Evolutionary conservation across 2,888 invertebrate genomes (phyloP).

Genomic region (Tubulanus polymorphus): DNA sequence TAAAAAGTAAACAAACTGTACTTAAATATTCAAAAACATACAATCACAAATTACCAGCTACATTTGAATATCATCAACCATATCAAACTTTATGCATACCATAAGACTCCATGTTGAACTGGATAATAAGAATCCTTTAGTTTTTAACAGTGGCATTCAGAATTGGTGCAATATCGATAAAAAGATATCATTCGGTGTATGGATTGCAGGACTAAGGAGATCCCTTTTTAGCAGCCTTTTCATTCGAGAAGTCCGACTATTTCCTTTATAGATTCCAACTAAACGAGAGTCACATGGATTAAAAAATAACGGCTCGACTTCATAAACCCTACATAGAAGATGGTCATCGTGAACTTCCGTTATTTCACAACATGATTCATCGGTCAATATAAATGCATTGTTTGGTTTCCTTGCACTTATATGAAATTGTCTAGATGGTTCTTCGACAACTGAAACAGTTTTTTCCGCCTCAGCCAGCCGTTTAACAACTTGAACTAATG

Average conservation of each 20-base stretch:
- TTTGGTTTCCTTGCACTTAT: conserved; percentile 4
- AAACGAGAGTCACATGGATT: neutral
- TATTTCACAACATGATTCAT: conserved; percentile 8
- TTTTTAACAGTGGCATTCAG: too few species aligned
- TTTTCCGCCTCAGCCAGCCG: neutral
- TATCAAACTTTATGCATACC: too few species aligned
- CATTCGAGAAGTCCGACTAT: neutral
- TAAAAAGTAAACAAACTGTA: too few species aligned
- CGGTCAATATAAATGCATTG: neutral
- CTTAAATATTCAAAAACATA: too few species aligned
- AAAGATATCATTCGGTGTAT: too few species aligned
- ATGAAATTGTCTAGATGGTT: neutral
- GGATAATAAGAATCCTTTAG: too few species aligned
- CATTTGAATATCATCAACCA: too few species aligned
- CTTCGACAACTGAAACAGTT: neutral
- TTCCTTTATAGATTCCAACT: neutral
- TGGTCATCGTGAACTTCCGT: neutral
- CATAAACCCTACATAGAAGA: neutral
- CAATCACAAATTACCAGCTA: too few species aligned
- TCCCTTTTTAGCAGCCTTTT: neutral
- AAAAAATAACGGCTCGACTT: neutral
- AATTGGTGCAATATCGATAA: too few species aligned
- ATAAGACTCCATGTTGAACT: too few species aligned
- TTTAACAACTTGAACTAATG: conserved; percentile 5
- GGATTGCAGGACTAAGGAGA: neutral